These are phyloP conservation scores for Philereme vetulata DNA, from an alignment of 2,888 invertebrate species.

Conservation along the genomic window DNA sequence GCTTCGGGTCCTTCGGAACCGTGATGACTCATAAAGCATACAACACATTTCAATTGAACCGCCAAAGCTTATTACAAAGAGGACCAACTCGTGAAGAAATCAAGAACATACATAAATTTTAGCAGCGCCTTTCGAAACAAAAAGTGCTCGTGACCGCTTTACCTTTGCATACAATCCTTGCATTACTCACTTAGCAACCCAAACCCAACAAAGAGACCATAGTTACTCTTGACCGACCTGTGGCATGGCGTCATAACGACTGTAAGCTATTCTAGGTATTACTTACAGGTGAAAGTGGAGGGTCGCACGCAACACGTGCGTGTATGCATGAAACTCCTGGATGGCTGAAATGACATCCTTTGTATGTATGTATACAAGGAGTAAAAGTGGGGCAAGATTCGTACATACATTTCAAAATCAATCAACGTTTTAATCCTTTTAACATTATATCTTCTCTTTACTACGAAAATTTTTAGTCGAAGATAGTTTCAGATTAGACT, in stretches of 20 bases:
- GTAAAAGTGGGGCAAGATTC: neutral
- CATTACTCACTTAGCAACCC: conserved; percentile 40
- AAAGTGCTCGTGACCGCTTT: conserved; percentile 34
- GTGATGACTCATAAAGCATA: conserved; percentile 7
- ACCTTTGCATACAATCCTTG: conserved; percentile 29
- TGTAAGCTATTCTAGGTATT: conserved; percentile 21
- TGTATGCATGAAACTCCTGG: conserved; percentile 9
- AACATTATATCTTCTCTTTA: too few relatives aligned
- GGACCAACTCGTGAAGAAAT: conserved; percentile 22
- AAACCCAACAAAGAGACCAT: conserved; percentile 25
- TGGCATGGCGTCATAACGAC: conserved; percentile 1
- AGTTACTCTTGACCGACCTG: conserved; percentile 9
- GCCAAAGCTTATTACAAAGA: conserved; percentile 16
- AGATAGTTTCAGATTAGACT: too few relatives aligned
- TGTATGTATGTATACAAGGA: too few relatives aligned
- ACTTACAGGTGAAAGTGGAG: conserved; percentile 28
- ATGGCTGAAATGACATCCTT: conserved; percentile 2
- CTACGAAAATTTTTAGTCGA: too few relatives aligned
- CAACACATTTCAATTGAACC: conserved; percentile 5
- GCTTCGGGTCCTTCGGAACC: conserved; percentile 4
- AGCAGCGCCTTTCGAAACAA: conserved; percentile 29
- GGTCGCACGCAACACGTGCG: conserved; percentile 23
- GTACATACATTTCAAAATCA: too few relatives aligned
- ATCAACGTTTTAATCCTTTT: too few relatives aligned
- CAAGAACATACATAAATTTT: conserved; percentile 28